Evolutionary conservation across 2,113 vertebrate species (phyloP), one percentile per base, ranked within the genome.

Genomic region (Mustela nigripes): DNA sequence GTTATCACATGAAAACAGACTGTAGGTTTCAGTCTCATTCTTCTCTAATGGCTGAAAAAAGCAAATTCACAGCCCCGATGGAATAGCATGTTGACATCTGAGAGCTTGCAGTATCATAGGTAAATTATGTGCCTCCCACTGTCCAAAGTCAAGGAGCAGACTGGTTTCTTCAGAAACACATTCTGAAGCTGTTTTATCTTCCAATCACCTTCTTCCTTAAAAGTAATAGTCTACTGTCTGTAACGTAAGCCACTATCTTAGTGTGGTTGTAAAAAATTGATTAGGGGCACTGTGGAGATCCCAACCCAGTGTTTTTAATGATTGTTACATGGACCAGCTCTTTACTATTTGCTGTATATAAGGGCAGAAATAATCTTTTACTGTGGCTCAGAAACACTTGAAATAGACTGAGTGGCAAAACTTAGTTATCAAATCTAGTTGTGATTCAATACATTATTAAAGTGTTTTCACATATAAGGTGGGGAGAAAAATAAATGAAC

Each of bases 1-100:
- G 98, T 98, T 98, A 99, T 99, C 99, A 98, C 91, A 96, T n/a
- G 95, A 98, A 98, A 96, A 98, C 95, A 97, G 97, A 98, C 95
- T 76, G 90, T 83, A 97, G 97, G 97, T 83, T 92, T 95, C 98
- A 98, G 96, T 58, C 95, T 97, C 96, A 85, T 94, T 96, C 83
- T 93, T 97, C 91, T 94, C 95, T 95, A 97, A 93, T 87, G 95
- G 95, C 79, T 82, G 90, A 95, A 98, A 98, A 96, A 95, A 62
- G 93, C 79, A 98, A 97, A 98, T 97, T 98, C 93, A 94, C 85
- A 97, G 91, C 80, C 93, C 88, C 87, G 92, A 65, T 19, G 28
- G 24, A 78, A 42, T 21, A 76, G 33, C 63, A 80, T 1, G 2
- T 5, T 67, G 91, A 93, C 96, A 79, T 48, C 24, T 36, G 53